phyloP scores from a whole-genome alignment of 2,113 vertebrate species.

The Fukomys damarensis region DNA sequence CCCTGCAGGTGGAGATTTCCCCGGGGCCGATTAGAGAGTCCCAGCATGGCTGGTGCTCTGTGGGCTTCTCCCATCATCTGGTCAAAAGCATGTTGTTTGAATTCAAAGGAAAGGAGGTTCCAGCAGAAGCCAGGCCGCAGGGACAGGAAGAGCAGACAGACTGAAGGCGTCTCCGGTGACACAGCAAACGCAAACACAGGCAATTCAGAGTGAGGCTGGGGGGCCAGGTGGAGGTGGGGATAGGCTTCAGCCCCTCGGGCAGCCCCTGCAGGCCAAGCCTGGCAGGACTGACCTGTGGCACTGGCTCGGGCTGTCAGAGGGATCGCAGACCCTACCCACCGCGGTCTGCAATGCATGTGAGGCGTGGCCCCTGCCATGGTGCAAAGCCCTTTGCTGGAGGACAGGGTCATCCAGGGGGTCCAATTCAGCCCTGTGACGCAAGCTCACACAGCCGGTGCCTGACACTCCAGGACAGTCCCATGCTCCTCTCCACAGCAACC shows the following conservation, averaged over 20 bases:
- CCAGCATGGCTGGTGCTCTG: accelerated
- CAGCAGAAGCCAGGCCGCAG: too few relatives aligned
- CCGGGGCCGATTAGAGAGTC: accelerated
- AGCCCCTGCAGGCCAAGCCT: neutral
- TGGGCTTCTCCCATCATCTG: accelerated
- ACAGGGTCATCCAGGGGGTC: neutral
- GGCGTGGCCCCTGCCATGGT: accelerated
- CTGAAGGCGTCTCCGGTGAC: accelerated
- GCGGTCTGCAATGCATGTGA: neutral
- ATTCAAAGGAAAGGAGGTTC: neutral
- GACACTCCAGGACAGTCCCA: neutral
- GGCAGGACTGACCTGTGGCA: too few relatives aligned
- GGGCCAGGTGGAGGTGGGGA: too few relatives aligned
- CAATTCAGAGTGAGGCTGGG: neutral
- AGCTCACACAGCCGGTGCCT: accelerated
- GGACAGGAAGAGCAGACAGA: accelerated
- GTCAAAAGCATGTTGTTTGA: accelerated
- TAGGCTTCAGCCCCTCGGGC: neutral
- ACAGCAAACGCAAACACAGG: neutral
- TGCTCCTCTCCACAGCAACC: neutral
- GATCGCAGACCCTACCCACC: neutral
- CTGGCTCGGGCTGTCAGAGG: too few relatives aligned
- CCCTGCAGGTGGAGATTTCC: neutral
- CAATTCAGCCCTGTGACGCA: accelerated
- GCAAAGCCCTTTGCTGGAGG: neutral